Conservation (phyloP, 2,113 vertebrate genomes). For the Cyprinodon variegatus region DNA sequence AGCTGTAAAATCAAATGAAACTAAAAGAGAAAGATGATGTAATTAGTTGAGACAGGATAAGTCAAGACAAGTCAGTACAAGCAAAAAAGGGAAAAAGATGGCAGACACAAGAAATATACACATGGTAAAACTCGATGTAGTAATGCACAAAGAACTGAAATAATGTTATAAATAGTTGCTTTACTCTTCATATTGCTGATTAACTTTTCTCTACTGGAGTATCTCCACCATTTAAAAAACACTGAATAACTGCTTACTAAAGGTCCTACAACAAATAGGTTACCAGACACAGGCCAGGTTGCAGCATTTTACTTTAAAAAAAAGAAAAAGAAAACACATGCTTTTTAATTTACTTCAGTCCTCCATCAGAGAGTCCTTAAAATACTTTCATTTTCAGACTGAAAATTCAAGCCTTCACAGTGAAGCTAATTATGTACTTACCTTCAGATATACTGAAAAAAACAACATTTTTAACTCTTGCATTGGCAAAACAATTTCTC, state of each 20-base stretch:
- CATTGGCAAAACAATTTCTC: neutral
- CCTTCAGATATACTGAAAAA: neutral
- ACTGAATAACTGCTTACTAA: neutral
- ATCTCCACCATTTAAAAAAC: neutral
- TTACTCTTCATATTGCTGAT: neutral
- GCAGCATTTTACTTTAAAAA: neutral
- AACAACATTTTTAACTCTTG: neutral
- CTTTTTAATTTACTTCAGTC: neutral
- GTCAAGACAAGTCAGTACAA: slow-evolving; percentile 43
- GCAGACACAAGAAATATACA: slow-evolving; percentile 15
- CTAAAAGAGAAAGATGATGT: slow-evolving; percentile 31
- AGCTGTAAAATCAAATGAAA: slow-evolving; percentile 69
- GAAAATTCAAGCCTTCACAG: neutral
- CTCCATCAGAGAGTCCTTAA: neutral
- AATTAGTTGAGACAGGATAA: slow-evolving; percentile 65
- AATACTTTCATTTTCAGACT: neutral
- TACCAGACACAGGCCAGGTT: neutral
- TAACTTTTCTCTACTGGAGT: neutral
- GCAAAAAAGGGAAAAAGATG: slow-evolving; percentile 34
- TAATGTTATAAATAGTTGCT: neutral
- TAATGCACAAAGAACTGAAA: neutral
- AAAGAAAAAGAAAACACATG: neutral
- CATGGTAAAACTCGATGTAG: neutral
- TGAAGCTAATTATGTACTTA: neutral
- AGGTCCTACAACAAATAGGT: neutral